A percentile compares a stretch with the other conserved stretches of the same genome.
Conservation (phyloP, 2,797 vertebrate genomes). For the Girardinus metallicus region DNA sequence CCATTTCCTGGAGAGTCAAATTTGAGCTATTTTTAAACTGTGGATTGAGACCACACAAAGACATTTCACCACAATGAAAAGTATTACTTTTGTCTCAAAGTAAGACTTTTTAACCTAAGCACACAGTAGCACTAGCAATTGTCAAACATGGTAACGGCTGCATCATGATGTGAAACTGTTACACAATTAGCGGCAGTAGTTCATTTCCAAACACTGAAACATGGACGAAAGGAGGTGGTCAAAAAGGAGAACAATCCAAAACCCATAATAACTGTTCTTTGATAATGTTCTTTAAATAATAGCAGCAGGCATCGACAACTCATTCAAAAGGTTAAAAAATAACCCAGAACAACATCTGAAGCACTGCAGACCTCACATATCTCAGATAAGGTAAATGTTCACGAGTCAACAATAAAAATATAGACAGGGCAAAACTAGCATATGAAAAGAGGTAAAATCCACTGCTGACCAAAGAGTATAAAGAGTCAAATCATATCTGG, state of each 20-base stretch:
- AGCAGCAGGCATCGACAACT: not conserved
- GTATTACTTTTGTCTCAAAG: not conserved
- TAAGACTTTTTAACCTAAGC: not conserved
- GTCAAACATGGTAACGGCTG: not conserved
- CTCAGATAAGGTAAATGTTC: not conserved
- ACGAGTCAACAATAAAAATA: not conserved
- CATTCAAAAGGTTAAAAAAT: not conserved
- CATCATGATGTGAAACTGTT: not conserved
- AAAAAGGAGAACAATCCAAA: not conserved
- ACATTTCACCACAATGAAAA: not conserved
- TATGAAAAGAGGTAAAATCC: not conserved
- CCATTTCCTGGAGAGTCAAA: not conserved
- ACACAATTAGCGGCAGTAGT: not conserved
- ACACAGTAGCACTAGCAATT: not conserved
- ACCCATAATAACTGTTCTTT: not conserved
- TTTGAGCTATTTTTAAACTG: not conserved
- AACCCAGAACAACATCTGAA: not conserved
- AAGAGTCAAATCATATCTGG: not conserved
- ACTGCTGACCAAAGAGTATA: not conserved
- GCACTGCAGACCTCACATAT: not conserved
- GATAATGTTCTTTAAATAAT: not conserved
- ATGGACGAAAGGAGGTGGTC: not conserved
- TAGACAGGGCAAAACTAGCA: not conserved
- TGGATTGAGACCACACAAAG: not conserved
- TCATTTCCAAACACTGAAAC: not conserved